Conservation (phyloP, 2,797 vertebrate genomes). For the Enteromius trimaculatus region DNA sequence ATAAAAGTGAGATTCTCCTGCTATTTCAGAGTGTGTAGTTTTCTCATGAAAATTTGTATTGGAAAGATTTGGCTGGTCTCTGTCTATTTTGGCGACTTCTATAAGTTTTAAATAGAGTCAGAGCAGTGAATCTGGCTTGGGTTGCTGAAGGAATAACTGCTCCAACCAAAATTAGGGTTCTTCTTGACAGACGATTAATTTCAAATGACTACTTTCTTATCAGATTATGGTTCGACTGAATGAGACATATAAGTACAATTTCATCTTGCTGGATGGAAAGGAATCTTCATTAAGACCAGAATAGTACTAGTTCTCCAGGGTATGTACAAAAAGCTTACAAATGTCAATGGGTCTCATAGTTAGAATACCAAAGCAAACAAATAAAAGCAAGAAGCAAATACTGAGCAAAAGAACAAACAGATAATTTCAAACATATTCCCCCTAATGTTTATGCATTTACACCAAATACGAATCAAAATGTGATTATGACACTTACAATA, state of each 20-base stretch:
- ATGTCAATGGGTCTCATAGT: background rate
- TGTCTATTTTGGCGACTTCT: slow-evolving; percentile 24
- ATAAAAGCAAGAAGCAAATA: background rate
- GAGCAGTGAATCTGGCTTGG: background rate
- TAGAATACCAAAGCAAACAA: background rate
- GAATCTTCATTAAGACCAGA: background rate
- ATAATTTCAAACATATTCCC: background rate
- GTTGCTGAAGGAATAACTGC: background rate
- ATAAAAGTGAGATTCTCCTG: background rate
- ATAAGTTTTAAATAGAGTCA: background rate
- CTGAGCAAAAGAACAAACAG: background rate
- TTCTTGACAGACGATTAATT: background rate
- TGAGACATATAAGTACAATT: background rate
- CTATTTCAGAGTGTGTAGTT: background rate
- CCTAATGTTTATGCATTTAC: background rate
- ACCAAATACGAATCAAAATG: background rate
- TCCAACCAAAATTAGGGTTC: background rate
- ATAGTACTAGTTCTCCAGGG: background rate
- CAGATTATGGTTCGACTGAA: background rate
- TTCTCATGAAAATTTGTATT: slow-evolving; percentile 29
- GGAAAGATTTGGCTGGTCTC: slow-evolving; percentile 4
- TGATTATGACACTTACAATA: slow-evolving; percentile 54
- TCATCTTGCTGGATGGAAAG: background rate
- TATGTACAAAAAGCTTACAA: background rate
- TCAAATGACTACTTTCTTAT: background rate